Base-by-base conservation (phyloP, 2,888 invertebrate genomes). In the Phalangium opilio region DNA sequence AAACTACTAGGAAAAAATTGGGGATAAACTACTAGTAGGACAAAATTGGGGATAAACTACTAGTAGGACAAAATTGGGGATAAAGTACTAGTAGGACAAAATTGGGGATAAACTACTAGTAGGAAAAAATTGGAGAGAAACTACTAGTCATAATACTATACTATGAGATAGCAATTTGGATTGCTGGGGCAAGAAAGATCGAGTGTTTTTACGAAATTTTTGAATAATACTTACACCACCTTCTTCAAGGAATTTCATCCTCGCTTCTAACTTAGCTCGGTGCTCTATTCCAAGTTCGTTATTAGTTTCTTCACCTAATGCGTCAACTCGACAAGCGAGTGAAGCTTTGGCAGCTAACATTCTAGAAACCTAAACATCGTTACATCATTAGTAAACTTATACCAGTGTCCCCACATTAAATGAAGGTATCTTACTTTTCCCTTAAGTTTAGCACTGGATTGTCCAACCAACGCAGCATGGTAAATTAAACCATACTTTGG, bases 401-500 rank as follows among this genome's bases (percentile, higher is more conserved):
- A 27, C 27, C 27, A 27, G 8, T 27, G 27, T 27, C 27, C 8
- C 8, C 27, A 27, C 8, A 27, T 38, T 40, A 35, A 38, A 12
- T 38, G 38, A 35, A 38, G 7, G 14, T 44, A 18, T 12, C 47
- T 41, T 21, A 50, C 45, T 65, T 74, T 77, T 50, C 96, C 96
- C 67, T 98, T 98, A 58, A 89, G 81, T 65, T 84, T 87, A 0
- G 81, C 75, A 62, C 82, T 84, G 1, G 84, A 76, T 63, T 90
- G 87, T 0, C 91, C 89, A 7, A 98, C 82, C 15, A 98, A 67
- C 61, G 85, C 83, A 0, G 96, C 83, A 64, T 99, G 96, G 65
- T 95, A 99, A 54, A 99, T 90, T 38, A 99, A 71, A 71, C 98
- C 98, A 65, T 98, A 99, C 63, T 98, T 98, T 0, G 98, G 98